Conservation (phyloP, 2,113 vertebrate genomes). For the Cynocephalus volans region DNA sequence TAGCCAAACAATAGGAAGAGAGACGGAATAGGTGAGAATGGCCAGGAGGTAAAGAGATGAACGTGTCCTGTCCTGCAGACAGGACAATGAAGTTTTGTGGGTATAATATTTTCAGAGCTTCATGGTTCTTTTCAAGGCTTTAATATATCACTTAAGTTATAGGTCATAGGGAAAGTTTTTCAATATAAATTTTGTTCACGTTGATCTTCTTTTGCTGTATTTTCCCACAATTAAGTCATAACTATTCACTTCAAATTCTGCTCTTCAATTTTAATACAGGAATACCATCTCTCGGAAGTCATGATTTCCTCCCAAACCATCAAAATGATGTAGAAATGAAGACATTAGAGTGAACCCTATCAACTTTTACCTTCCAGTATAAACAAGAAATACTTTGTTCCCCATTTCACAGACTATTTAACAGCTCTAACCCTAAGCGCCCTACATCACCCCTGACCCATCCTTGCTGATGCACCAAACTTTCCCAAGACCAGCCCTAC, state of each 20-base stretch:
- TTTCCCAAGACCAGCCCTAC: background rate
- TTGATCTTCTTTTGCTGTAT: background rate
- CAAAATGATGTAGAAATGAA: constrained; percentile 41
- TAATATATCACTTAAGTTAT: background rate
- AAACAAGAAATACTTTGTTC: background rate
- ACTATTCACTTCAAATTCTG: background rate
- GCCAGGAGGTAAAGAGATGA: background rate
- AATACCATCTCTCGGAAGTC: background rate
- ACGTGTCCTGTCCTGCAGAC: background rate
- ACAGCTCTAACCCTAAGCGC: background rate
- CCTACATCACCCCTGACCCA: too few species aligned
- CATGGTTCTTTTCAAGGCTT: background rate
- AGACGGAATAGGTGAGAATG: background rate
- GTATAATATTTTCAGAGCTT: background rate
- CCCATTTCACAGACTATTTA: background rate
- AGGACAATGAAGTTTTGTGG: background rate
- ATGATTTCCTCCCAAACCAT: background rate
- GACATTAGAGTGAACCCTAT: background rate
- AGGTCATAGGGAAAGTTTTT: background rate
- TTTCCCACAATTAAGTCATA: background rate
- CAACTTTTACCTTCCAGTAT: background rate
- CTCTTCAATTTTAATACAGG: background rate
- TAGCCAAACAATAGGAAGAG: background rate
- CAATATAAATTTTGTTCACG: background rate
- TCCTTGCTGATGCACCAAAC: background rate